phyloP scores from a whole-genome alignment of 2,888 invertebrate genomes.

The Bimastos eiseni region DNA sequence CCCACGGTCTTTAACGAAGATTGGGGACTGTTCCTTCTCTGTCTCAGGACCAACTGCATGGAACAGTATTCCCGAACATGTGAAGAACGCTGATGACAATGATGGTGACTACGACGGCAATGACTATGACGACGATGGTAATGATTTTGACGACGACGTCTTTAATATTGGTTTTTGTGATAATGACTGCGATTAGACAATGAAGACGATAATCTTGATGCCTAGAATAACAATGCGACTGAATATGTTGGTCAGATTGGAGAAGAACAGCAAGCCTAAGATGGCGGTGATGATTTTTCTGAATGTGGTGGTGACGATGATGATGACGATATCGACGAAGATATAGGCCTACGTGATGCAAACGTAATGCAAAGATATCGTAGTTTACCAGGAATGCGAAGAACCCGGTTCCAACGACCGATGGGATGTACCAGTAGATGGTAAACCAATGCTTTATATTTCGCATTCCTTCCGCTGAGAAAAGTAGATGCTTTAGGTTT shows the following conservation, averaged over 20 bases:
- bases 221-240: neutral
- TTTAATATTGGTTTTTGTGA: neutral
- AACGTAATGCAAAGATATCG: neutral
- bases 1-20: no score
- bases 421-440: conserved; percentile 87
- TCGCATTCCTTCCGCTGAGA: conserved; percentile 83
- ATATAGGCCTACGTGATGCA: neutral
- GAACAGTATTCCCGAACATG: no score
- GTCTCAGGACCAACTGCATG: no score
- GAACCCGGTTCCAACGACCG: conserved; percentile 75
- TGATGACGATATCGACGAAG: neutral
- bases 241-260: neutral
- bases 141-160: neutral
- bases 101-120: neutral
- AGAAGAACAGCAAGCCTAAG: no score
- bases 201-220: no score
- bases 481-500: conserved; percentile 86
- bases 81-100: no score
- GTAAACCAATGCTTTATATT: conserved; percentile 89
- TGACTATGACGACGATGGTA: neutral
- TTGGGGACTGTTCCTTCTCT: no score
- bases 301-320: neutral
- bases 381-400: conserved; percentile 77
- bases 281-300: neutral
- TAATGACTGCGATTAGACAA: neutral